phyloP scores from a whole-genome alignment of 2,888 invertebrate species.

The Stenurella melanura region DNA sequence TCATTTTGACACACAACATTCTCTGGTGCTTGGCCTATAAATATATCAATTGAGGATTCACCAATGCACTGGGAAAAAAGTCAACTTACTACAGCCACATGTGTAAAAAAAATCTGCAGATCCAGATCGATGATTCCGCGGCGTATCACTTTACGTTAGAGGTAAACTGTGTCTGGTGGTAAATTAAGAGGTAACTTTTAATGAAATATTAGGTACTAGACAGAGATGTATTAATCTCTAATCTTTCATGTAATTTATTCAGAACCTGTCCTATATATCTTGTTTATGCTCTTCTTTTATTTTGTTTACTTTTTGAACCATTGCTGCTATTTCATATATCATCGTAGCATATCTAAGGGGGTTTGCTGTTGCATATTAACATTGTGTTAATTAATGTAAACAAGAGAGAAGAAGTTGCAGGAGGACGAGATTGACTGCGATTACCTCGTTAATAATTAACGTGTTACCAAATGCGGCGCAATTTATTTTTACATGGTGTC shows the following conservation, averaged over 20 bases:
- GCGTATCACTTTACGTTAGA: neutral
- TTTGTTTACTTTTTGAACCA: neutral
- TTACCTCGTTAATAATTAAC: too few relatives aligned
- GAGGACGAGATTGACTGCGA: too few relatives aligned
- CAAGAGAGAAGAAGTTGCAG: too few relatives aligned
- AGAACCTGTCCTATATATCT: neutral
- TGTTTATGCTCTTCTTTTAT: neutral
- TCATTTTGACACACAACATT: too few relatives aligned
- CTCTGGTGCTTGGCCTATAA: too few relatives aligned
- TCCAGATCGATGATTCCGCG: neutral
- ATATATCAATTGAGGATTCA: too few relatives aligned
- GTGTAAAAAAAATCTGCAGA: too few relatives aligned
- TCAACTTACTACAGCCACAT: too few relatives aligned
- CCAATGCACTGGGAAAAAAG: too few relatives aligned
- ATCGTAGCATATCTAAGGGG: neutral
- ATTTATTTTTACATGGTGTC: too few relatives aligned
- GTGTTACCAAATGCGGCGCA: too few relatives aligned
- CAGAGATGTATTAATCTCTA: neutral
- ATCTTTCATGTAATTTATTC: neutral
- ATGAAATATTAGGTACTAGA: conserved; percentile 19
- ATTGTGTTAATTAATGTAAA: too few relatives aligned
- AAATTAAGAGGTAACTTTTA: conserved; percentile 23
- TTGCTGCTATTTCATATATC: neutral
- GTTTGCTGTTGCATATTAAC: neutral
- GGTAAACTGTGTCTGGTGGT: neutral